phyloP scores from a whole-genome alignment of 2,113 vertebrate genomes.

The Sturnus vulgaris region DNA sequence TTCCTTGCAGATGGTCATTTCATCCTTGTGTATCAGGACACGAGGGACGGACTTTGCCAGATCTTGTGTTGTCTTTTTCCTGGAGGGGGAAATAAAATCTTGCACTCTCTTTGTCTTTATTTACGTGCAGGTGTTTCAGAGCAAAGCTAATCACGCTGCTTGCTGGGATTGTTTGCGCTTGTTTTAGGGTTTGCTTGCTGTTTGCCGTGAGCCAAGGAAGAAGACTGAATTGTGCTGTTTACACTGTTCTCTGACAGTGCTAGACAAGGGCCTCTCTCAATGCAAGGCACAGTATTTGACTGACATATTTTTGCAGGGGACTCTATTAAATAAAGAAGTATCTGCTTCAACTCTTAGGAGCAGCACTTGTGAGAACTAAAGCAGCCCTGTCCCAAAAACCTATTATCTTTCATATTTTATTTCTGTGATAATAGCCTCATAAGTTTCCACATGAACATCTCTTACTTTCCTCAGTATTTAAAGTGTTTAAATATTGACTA shows the following conservation, averaged over 20 bases:
- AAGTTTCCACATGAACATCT: neutral
- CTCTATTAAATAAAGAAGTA: slow-evolving; percentile 19
- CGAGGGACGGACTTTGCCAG: neutral
- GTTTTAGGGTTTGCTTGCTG: slow-evolving; percentile 1
- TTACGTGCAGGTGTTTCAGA: neutral
- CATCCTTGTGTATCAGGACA: neutral
- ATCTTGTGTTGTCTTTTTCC: neutral
- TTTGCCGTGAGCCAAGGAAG: neutral
- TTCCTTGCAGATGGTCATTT: neutral
- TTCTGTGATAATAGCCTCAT: neutral
- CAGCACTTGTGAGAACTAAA: neutral
- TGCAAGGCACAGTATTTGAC: neutral
- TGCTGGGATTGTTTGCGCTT: neutral
- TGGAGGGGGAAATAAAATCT: neutral
- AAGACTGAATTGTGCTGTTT: neutral
- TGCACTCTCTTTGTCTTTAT: neutral
- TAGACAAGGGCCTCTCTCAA: neutral
- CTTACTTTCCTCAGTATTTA: neutral
- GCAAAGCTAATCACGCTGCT: neutral
- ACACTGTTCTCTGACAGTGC: neutral
- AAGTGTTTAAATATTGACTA: neutral
- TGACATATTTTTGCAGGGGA: slow-evolving; percentile 26
- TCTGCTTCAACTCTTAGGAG: neutral
- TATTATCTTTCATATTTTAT: neutral
- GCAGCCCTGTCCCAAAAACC: neutral